Conservation (phyloP, 2,888 invertebrate genomes). For the Kuschelorhynchus macadamiae region DNA sequence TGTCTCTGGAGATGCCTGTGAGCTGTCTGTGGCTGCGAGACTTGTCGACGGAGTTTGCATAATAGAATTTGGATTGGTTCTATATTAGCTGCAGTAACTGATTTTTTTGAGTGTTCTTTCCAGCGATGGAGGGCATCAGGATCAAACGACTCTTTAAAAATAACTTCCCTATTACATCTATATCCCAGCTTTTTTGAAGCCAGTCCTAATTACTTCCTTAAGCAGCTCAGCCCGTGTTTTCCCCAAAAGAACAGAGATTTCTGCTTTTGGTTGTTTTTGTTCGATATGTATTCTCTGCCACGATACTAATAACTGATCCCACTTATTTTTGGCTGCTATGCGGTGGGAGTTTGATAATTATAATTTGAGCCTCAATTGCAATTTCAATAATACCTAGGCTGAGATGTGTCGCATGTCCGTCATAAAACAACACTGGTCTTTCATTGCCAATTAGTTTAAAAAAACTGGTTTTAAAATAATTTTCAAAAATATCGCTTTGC, state of each 20-base stretch:
- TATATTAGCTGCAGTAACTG: neutral
- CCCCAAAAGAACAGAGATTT: neutral
- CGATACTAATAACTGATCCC: too few relatives aligned
- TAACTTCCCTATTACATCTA: neutral
- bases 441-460: conserved; percentile 1
- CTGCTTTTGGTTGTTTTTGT: neutral
- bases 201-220: neutral
- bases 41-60: too few relatives aligned
- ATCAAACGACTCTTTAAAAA: neutral
- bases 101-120: neutral
- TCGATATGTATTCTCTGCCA: neutral
- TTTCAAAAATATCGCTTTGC: too few relatives aligned
- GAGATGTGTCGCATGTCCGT: conserved; percentile 1
- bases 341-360: conserved; percentile 2
- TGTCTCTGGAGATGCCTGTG: too few relatives aligned
- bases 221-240: neutral
- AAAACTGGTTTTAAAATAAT: neutral
- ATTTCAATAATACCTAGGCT: conserved; percentile 2
- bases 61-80: too few relatives aligned
- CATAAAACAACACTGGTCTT: conserved; percentile 6
- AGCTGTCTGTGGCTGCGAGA: too few relatives aligned
- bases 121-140: neutral
- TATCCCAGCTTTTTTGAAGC: conserved; percentile 1
- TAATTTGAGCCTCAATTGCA: neutral
- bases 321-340: neutral